A percentile compares a stretch with the other conserved stretches of the same genome.
phyloP scores from a whole-genome alignment of 2,888 invertebrate genomes.

The Busseola fusca region DNA sequence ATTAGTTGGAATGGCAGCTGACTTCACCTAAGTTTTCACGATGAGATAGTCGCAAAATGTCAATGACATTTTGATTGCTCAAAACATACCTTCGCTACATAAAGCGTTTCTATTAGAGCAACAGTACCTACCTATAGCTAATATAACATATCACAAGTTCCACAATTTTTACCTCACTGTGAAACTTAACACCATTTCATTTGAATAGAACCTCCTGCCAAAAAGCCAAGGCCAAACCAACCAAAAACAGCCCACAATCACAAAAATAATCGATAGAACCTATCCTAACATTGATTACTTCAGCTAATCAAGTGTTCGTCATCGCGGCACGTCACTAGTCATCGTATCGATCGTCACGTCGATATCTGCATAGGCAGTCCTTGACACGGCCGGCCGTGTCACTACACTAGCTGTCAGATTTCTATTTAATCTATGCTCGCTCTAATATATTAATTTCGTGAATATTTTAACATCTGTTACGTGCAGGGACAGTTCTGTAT shows the following conservation, averaged over 20 bases:
- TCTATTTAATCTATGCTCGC: conserved; percentile 62
- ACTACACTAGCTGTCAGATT: conserved; percentile 62
- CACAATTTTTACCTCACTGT: too few species aligned
- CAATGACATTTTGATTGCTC: not conserved
- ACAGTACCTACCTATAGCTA: too few species aligned
- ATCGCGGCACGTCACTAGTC: conserved; percentile 67
- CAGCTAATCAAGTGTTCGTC: conserved; percentile 59
- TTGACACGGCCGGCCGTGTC: conserved; percentile 73
- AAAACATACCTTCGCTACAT: too few species aligned
- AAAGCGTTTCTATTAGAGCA: not conserved
- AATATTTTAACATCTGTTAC: conserved; percentile 59
- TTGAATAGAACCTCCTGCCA: not conserved
- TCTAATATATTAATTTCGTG: conserved; percentile 46
- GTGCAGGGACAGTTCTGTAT: conserved; percentile 33
- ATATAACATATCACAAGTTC: too few species aligned
- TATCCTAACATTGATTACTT: conserved; percentile 36
- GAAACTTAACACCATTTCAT: too few species aligned
- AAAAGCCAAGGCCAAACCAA: not conserved
- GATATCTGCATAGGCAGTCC: conserved; percentile 83
- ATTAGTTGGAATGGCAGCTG: too few species aligned
- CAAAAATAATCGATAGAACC: conserved; percentile 31
- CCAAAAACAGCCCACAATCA: conserved; percentile 8
- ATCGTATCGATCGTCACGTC: conserved; percentile 74
- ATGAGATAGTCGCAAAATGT: not conserved
- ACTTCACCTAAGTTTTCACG: too few species aligned